Percentiles rank a stretch among this genome's conserved stretches.
These are phyloP conservation scores for Phasia obesa DNA, from an alignment of 2,888 invertebrate species.

Conservation along the genomic window DNA sequence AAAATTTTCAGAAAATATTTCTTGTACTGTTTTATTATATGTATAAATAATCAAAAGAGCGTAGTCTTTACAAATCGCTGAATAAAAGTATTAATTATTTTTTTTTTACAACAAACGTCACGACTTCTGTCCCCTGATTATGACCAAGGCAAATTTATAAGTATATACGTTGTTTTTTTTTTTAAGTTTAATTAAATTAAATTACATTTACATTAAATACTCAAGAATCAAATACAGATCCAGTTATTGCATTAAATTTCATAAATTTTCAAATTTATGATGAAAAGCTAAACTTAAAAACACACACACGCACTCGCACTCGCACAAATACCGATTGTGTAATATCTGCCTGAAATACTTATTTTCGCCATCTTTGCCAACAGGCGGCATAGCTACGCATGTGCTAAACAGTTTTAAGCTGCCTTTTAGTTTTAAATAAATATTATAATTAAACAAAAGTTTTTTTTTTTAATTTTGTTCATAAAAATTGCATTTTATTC, in stretches of 20 bases:
- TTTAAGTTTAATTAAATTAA: conserved; percentile 26
- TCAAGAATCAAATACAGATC: conserved; percentile 41
- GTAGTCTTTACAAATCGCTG: no score
- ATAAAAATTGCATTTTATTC: not conserved
- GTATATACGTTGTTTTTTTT: no score
- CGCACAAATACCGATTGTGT: conserved; percentile 29
- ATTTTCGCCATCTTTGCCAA: conserved; percentile 44
- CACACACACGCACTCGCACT: not conserved
- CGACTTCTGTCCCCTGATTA: no score
- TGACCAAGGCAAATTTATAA: no score
- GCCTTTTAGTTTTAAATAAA: conserved; percentile 18
- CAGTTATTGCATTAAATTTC: conserved; percentile 57
- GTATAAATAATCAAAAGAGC: no score
- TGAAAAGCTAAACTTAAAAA: not conserved
- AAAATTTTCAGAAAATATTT: no score
- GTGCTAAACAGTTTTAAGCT: conserved; percentile 30
- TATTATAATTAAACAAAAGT: not conserved
- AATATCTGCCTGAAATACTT: not conserved
- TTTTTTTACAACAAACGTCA: no score
- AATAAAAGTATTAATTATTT: no score
- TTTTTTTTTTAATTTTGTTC: not conserved
- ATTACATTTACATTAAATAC: conserved; percentile 65
- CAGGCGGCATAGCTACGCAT: conserved; percentile 49
- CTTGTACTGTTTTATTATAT: no score
- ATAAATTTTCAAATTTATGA: conserved; percentile 66